Conservation (phyloP, 2,888 invertebrate species). For the Patella depressa region DNA sequence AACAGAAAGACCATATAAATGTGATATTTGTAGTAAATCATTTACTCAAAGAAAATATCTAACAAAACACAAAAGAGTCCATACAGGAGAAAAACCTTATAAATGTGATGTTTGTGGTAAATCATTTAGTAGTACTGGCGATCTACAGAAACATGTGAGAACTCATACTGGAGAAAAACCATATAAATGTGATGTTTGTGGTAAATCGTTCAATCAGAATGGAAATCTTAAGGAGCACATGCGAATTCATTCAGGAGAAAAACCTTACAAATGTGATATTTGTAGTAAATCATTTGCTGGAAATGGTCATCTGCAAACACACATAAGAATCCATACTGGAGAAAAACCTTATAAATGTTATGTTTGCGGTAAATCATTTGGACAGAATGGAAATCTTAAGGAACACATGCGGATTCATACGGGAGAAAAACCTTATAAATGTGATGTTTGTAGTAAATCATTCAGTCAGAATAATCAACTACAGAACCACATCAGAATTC, state of each 20-base stretch:
- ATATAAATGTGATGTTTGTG: background rate
- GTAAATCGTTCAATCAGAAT: background rate
- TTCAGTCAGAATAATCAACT: too few relatives aligned
- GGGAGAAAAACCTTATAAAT: too few relatives aligned
- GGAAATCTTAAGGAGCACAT: background rate
- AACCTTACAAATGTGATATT: background rate
- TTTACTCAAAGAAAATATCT: background rate
- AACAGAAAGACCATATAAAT: background rate
- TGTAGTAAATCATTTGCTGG: background rate
- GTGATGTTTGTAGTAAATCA: too few relatives aligned
- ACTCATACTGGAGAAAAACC: background rate
- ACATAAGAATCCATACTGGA: background rate
- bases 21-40: background rate
- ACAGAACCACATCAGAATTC: too few relatives aligned
- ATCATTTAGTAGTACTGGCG: background rate
- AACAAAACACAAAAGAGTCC: background rate
- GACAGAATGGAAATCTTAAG: background rate
- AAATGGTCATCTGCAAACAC: background rate
- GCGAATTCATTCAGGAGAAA: background rate
- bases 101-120: constrained; percentile 6
- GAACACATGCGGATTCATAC: too few relatives aligned
- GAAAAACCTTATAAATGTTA: background rate
- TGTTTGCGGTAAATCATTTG: background rate
- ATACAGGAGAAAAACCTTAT: background rate
- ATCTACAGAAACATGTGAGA: background rate